phyloP scores from a whole-genome alignment of 2,888 invertebrate genomes.

The Amblyjoppa fuscipennis region DNA sequence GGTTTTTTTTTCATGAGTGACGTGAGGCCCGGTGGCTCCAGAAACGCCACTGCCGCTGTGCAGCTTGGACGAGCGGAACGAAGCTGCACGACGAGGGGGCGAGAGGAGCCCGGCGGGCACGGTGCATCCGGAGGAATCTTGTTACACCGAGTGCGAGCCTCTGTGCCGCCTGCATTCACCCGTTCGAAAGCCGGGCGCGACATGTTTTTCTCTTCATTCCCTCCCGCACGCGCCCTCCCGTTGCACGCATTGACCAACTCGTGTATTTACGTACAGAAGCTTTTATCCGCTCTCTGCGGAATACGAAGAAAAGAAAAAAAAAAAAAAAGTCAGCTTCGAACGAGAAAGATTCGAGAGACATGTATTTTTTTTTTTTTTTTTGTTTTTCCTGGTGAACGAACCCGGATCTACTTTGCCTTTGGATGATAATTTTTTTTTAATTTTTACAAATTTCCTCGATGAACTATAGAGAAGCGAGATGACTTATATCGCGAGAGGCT shows the following conservation, averaged over 20 bases:
- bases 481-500: too few species aligned
- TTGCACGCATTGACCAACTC: slow-evolving; percentile 8
- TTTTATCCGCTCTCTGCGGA: neutral
- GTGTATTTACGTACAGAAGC: slow-evolving; percentile 13
- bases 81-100: slow-evolving; percentile 46
- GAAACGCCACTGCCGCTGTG: neutral
- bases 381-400: too few species aligned
- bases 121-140: slow-evolving; percentile 67
- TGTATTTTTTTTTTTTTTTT: too few species aligned
- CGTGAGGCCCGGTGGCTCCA: slow-evolving; percentile 8
- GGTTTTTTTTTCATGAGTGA: slow-evolving; percentile 48
- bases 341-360: neutral
- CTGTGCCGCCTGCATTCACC: slow-evolving; percentile 52
- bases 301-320: neutral
- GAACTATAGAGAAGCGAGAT: too few species aligned
- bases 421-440: too few species aligned
- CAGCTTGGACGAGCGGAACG: slow-evolving; percentile 30
- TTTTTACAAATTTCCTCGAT: too few species aligned
- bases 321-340: neutral
- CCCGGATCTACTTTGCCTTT: too few species aligned
- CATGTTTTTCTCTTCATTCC: slow-evolving; percentile 65
- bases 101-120: neutral
- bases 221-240: slow-evolving; percentile 48
- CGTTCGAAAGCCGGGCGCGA: slow-evolving; percentile 65
- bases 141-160: slow-evolving; percentile 54